phyloP scores from a whole-genome alignment of 1,140 invertebrate genomes.

The Drosophila ambigua region DNA sequence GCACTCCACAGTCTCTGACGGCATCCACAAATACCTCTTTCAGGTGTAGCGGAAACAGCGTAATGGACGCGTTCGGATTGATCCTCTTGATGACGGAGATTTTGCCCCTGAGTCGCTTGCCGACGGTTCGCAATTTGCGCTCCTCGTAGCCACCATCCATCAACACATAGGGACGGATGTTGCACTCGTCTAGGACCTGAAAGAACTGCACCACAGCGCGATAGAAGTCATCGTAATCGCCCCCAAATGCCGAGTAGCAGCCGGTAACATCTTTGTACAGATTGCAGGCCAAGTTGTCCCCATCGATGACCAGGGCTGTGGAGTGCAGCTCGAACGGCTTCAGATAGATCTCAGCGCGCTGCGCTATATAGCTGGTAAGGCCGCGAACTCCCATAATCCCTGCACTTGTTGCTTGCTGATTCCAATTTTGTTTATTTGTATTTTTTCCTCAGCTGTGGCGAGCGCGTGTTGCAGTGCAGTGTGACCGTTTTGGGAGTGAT shows the following conservation, averaged over 20 bases:
- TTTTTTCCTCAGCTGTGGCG: conserved; percentile 1
- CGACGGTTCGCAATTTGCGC: conserved; percentile 90
- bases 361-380: conserved; percentile 91
- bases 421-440: conserved; percentile 43
- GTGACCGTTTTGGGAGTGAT: not conserved
- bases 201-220: conserved; percentile 89
- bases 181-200: conserved; percentile 88
- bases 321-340: conserved; percentile 88
- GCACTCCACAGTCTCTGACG: conserved; percentile 87
- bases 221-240: conserved; percentile 93
- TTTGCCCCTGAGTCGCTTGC: conserved; percentile 87
- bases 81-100: conserved; percentile 85
- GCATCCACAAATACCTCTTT: conserved; percentile 89
- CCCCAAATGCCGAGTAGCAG: conserved; percentile 90
- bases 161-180: conserved; percentile 89
- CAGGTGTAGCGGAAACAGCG: conserved; percentile 89
- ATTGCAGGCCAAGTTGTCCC: conserved; percentile 90
- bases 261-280: conserved; percentile 88
- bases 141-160: conserved; percentile 93
- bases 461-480: conserved; percentile 47
- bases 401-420: conserved; percentile 5
- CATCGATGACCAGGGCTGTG: conserved; percentile 91
- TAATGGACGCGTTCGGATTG: conserved; percentile 84
- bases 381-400: conserved; percentile 91
- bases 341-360: conserved; percentile 87